phyloP scores from a whole-genome alignment of 2,888 invertebrate genomes.

The Phania funesta region DNA sequence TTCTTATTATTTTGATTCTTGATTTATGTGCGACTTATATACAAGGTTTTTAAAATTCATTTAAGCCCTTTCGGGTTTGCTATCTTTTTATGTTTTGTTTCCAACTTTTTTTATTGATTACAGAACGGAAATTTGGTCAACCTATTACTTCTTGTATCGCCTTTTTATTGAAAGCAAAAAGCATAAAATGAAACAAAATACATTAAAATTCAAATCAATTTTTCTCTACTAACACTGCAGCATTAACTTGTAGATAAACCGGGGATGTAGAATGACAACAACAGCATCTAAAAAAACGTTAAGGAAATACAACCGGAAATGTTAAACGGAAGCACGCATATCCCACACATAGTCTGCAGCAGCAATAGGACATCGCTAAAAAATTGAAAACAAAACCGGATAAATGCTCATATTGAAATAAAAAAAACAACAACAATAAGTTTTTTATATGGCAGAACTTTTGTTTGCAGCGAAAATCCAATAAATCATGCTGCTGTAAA shows the following conservation, averaged over 20 bases:
- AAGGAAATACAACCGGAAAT: conserved; percentile 63
- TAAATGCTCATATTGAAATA: not conserved
- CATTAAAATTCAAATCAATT: conserved; percentile 37
- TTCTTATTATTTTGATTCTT: too few relatives aligned
- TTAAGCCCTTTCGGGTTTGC: not conserved
- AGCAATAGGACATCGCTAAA: not conserved
- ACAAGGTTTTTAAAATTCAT: too few relatives aligned
- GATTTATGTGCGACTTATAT: too few relatives aligned
- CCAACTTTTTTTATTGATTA: conserved; percentile 17
- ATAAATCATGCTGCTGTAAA: too few relatives aligned
- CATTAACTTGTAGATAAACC: not conserved
- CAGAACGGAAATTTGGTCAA: conserved; percentile 44
- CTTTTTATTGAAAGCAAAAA: not conserved
- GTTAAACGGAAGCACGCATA: conserved; percentile 63
- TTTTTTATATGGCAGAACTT: too few relatives aligned
- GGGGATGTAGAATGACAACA: not conserved
- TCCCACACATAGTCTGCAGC: not conserved
- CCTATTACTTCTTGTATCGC: conserved; percentile 11
- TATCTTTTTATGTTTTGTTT: not conserved
- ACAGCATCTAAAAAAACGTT: conserved; percentile 12
- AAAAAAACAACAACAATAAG: not conserved
- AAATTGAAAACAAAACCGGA: conserved; percentile 35
- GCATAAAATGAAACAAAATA: not conserved
- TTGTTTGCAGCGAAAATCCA: too few relatives aligned
- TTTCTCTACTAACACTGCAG: conserved; percentile 3